Conservation (phyloP, 2,888 invertebrate species). For the Pelosia muscerda region DNA sequence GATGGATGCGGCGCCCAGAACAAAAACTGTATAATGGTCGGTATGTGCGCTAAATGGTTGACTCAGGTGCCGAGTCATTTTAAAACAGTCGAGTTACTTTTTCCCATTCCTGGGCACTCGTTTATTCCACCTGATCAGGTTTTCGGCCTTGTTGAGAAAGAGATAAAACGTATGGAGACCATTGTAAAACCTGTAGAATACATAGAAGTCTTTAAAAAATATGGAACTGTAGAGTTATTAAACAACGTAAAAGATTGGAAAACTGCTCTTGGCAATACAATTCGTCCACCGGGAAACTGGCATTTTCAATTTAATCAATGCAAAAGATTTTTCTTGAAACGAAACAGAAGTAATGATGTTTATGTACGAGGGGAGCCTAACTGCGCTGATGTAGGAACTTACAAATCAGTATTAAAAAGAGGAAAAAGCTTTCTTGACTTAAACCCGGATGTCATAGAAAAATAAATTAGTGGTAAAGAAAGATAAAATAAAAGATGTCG, state of each 20-base stretch:
- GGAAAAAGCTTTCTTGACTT: not conserved
- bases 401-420: not conserved
- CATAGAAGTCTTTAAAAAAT: conserved; percentile 27
- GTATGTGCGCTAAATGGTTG: conserved; percentile 44
- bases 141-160: conserved; percentile 34
- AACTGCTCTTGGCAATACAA: conserved; percentile 21
- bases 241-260: conserved; percentile 26
- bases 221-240: conserved; percentile 19
- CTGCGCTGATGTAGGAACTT: not conserved
- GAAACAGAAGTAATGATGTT: conserved; percentile 26
- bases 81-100: too few relatives aligned
- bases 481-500: not conserved
- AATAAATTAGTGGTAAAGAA: not conserved
- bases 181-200: conserved; percentile 32
- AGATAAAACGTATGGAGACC: conserved; percentile 30
- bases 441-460: not conserved
- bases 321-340: conserved; percentile 29
- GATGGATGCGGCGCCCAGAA: conserved; percentile 48
- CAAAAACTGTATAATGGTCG: conserved; percentile 45
- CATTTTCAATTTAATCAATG: conserved; percentile 34
- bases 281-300: conserved; percentile 34
- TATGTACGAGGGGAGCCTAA: not conserved
- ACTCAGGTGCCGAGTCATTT: conserved; percentile 23
- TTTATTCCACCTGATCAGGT: conserved; percentile 45
- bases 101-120: too few relatives aligned